A percentile compares a stretch with the other conserved stretches of the same genome.
phyloP scores from a whole-genome alignment of 2,888 invertebrate species.

The Orchestes rusci region DNA sequence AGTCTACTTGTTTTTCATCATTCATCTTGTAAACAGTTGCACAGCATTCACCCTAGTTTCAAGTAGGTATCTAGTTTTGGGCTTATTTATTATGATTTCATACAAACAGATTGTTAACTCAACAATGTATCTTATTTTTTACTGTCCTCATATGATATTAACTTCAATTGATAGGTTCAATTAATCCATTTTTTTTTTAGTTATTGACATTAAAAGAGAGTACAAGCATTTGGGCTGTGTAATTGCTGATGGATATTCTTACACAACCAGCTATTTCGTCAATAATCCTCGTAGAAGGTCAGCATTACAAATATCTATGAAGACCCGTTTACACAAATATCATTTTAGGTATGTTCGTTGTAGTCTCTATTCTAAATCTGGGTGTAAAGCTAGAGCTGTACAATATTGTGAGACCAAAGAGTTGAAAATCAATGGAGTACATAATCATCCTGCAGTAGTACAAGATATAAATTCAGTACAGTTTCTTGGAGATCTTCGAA shows the following conservation, averaged over 20 bases:
- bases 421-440: constrained; percentile 24
- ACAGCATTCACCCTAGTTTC: too few relatives aligned
- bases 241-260: constrained; percentile 31
- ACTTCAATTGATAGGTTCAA: too few relatives aligned
- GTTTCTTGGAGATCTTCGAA: constrained; percentile 27
- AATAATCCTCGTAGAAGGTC: constrained; percentile 30
- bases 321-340: constrained; percentile 1
- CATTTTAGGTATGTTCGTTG: constrained; percentile 29
- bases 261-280: constrained; percentile 32
- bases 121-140: too few relatives aligned
- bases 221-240: constrained; percentile 26
- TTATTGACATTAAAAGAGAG: constrained; percentile 18
- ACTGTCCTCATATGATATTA: too few relatives aligned
- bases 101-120: too few relatives aligned
- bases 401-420: constrained; percentile 18
- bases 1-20: too few relatives aligned
- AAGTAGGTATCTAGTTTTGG: too few relatives aligned
- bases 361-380: constrained; percentile 22
- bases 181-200: not conserved
- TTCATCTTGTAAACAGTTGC: too few relatives aligned
- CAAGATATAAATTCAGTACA: constrained; percentile 25
- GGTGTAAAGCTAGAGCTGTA: constrained; percentile 29
- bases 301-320: not conserved
- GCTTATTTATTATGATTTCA: too few relatives aligned
- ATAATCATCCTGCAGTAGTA: constrained; percentile 29